Base-by-base conservation (phyloP, 2,888 invertebrate species). In the Sinodicranocentrus sp. region DNA sequence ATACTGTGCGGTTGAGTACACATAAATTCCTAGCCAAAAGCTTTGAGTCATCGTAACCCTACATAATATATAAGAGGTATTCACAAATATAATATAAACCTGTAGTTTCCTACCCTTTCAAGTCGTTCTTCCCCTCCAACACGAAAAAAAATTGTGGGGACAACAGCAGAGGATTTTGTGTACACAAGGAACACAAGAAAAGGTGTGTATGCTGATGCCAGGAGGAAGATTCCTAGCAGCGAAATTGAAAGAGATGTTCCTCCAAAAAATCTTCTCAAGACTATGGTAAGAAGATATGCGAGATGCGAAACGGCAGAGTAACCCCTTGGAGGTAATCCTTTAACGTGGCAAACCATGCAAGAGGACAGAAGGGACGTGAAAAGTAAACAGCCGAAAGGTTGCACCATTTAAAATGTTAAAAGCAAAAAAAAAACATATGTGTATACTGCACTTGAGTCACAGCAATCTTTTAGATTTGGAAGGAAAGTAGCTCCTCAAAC, bases 271-370 rank as follows among this genome's bases (percentile, higher is more conserved):
- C 77, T 68, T 77, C 43, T 2, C 54, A 67, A 63, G 48, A n/a
- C n/a, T n/a, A 26, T 54, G 17, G 54, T 10, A 75, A 39, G 15
- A 21, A 43, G 25, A 75, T 5, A 48, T 48, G n/a, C 6, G n/a
- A 48, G 2, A n/a, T n/a, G 6, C 48, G 2, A 10, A 26, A 6
- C 39, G n/a, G 33, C 28, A 71, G 6, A 23, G 63, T 13, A 71
- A 52, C 19, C 63, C 52, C 71, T 71, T 63, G 33, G 23, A 79
- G 77, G 48, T 79, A 79, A 79, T 79, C 78, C 70, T 79, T 71
- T 79, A 71, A 23, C 70, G 70, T 68, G 44, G 71, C 71, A 70
- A 71, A 79, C 78, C 78, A 63, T 61, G 70, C 70, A 48, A 61
- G 26, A 52, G 63, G 70, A 79, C 78, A 68, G 57, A 44, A 57